Conservation (phyloP, 2,888 invertebrate genomes). For the Pheosia tremula region DNA sequence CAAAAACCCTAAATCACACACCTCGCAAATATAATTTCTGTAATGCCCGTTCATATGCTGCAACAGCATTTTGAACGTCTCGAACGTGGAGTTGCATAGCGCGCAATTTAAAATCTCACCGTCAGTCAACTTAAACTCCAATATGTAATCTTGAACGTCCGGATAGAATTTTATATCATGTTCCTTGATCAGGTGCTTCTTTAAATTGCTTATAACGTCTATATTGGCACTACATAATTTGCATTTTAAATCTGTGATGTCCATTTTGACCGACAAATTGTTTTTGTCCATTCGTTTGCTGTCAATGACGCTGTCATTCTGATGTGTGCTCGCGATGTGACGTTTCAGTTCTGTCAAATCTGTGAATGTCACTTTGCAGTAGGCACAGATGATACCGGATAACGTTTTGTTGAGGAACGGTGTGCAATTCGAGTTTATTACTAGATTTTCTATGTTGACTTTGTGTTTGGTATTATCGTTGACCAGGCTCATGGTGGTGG, state of each 20-base stretch:
- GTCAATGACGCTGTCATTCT: conserved; percentile 48
- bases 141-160: conserved; percentile 63
- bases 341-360: conserved; percentile 48
- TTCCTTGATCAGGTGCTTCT: conserved; percentile 57
- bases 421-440: conserved; percentile 72
- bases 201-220: conserved; percentile 53
- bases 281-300: conserved; percentile 60
- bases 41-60: conserved; percentile 79
- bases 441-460: conserved; percentile 60
- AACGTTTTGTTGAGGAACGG: conserved; percentile 70
- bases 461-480: conserved; percentile 64
- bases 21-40: conserved; percentile 70
- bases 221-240: conserved; percentile 51
- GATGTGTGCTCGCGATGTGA: conserved; percentile 54
- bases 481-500: conserved; percentile 31
- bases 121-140: conserved; percentile 67
- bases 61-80: conserved; percentile 71
- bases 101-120: conserved; percentile 64
- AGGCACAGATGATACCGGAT: conserved; percentile 65
- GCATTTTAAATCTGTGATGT: conserved; percentile 68
- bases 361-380: conserved; percentile 59
- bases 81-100: conserved; percentile 64
- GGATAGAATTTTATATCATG: conserved; percentile 67
- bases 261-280: conserved; percentile 71
- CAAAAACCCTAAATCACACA: conserved; percentile 70